A percentile compares a stretch with the other conserved stretches of the same genome.
Evolutionary conservation across 1,140 invertebrate genomes (phyloP).

Genomic region (Dendroctonus valens): DNA sequence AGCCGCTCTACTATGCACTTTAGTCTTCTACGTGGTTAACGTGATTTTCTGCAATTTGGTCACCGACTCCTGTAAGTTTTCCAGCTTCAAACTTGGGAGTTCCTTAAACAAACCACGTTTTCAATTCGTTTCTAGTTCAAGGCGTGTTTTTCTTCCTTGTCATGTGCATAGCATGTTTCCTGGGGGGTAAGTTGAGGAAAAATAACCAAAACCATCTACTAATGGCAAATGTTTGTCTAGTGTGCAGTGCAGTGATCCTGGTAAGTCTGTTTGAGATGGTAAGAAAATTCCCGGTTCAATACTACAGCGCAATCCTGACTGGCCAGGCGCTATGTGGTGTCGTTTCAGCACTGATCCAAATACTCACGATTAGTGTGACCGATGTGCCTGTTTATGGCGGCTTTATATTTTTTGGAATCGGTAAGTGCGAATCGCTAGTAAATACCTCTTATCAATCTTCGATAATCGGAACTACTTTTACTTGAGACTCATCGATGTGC

Average conservation of each 20-base stretch:
- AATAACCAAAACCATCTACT: neutral
- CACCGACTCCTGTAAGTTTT: slow-evolving; percentile 35
- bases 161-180: slow-evolving; percentile 28
- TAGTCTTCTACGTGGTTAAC: slow-evolving; percentile 33
- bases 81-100: neutral
- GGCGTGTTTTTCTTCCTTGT: slow-evolving; percentile 26
- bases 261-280: slow-evolving; percentile 37
- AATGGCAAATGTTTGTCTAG: slow-evolving; percentile 16
- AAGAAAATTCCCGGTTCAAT: slow-evolving; percentile 33
- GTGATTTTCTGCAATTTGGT: slow-evolving; percentile 33
- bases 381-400: slow-evolving; percentile 3
- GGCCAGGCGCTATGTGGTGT: slow-evolving; percentile 38
- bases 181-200: slow-evolving; percentile 27
- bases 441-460: too few species aligned
- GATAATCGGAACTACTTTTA: too few species aligned
- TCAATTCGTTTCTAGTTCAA: slow-evolving; percentile 29
- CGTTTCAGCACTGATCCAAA: slow-evolving; percentile 35
- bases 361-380: slow-evolving; percentile 30
- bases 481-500: too few species aligned
- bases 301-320: slow-evolving; percentile 31
- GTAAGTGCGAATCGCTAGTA: slow-evolving; percentile 5
- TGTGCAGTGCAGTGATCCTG: slow-evolving; percentile 31
- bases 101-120: neutral
- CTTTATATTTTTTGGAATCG: slow-evolving; percentile 28
- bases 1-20: slow-evolving; percentile 19